Evolutionary conservation across 1,140 invertebrate species (phyloP), one percentile per base, ranked within the genome.

Genomic region (Periplaneta americana): DNA sequence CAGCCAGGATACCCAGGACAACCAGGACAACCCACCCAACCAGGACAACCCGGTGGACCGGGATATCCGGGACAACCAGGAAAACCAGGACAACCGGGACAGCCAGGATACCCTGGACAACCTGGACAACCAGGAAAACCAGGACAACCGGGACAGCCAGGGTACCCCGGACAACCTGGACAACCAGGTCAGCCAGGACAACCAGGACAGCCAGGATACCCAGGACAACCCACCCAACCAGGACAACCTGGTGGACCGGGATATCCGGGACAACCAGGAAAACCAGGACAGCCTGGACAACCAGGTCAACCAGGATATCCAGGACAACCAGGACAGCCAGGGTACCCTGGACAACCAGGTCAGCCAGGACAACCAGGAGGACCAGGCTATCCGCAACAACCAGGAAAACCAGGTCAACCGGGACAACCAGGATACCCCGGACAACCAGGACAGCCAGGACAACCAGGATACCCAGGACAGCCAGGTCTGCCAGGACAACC

Each of bases 31-130:
- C 82, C 84, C 3, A 82, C 83, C 22, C 1, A 78, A 28, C 82
- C 84, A 36, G 85, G 85, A 31, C 79, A 82, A 35, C 84, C 86
- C 15, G 84, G 85, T 78, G 8, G 76, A 32, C 84, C 85, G 82
- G 85, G 84, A 32, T 76, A 83, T 33, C 81, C 83, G 31, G 82
- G 84, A 48, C 31, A 82, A 5, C 83, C 84, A 34, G 83, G 84
- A n/a, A 34, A 39, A 35, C 80, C 84, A 33, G 84, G 83, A 35
- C 81, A 84, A 36, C 82, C 84, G 37, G 84, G 83, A n/a, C n/a
- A 82, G 13, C 82, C 83, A 34, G 79, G 32, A 78, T 81, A 78
- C 74, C 78, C 28, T 48, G 76, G 75, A 34, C 5, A 15, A 13
- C 33, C 33, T 2, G 75, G 75, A 3, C 32, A 57, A 36, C 84